Conservation (phyloP, 1,140 invertebrate species). For the Cepaea nemoralis region DNA sequence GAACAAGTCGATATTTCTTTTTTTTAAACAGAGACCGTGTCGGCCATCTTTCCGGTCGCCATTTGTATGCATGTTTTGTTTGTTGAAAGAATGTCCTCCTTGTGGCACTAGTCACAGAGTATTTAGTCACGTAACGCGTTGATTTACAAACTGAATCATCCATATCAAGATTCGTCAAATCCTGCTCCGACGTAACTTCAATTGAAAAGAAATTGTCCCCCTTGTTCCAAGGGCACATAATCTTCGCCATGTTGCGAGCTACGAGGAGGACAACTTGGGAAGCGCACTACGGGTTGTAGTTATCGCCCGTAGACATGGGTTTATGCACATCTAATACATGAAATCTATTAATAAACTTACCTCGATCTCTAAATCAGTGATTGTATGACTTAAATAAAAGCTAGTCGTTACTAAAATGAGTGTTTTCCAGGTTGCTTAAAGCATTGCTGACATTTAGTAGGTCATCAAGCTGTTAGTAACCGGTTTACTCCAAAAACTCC, state of each 20-base stretch:
- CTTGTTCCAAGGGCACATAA: slow-evolving; percentile 46
- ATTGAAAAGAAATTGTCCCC: slow-evolving; percentile 41
- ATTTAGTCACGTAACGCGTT: too few relatives aligned
- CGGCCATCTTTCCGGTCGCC: slow-evolving; percentile 24
- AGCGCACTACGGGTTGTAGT: slow-evolving; percentile 7
- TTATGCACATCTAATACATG: background rate
- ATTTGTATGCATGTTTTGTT: slow-evolving; percentile 14
- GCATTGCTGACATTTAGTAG: background rate
- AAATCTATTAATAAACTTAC: slow-evolving; percentile 26
- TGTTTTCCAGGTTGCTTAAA: slow-evolving; percentile 13
- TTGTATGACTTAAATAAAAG: background rate
- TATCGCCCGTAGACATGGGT: slow-evolving; percentile 30
- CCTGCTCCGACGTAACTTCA: too few relatives aligned
- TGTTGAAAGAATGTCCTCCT: background rate
- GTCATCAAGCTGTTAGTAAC: slow-evolving; percentile 27
- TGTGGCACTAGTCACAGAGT: background rate
- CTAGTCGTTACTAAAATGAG: background rate
- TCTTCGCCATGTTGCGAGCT: slow-evolving; percentile 46
- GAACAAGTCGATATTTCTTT: background rate
- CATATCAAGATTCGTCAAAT: background rate
- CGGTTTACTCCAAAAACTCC: slow-evolving; percentile 35
- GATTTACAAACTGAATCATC: background rate
- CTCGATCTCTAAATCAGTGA: background rate
- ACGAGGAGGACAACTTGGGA: slow-evolving; percentile 34
- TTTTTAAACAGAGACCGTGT: background rate